Evolutionary conservation across 2,888 invertebrate species (phyloP).

Genomic region (Limnephilus auricula): DNA sequence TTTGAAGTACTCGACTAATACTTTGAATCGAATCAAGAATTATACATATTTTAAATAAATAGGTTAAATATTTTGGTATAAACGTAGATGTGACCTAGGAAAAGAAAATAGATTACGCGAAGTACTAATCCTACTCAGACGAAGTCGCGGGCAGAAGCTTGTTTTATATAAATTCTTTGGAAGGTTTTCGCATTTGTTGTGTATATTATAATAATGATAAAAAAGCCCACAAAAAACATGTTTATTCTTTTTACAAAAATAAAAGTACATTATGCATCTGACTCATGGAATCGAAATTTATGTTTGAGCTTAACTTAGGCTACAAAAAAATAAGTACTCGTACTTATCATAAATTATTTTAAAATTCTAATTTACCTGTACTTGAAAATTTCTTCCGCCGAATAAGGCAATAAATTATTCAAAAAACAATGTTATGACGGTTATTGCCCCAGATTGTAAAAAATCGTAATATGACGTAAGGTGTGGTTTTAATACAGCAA

Average conservation of each 20-base stretch:
- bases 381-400: background rate
- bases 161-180: background rate
- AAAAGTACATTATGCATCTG: background rate
- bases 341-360: background rate
- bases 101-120: no score
- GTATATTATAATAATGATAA: background rate
- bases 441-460: constrained; percentile 2
- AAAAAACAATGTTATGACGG: background rate
- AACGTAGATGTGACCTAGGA: no score
- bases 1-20: no score
- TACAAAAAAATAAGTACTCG: background rate
- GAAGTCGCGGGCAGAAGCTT: no score
- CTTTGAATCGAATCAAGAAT: no score
- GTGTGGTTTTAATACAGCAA: constrained; percentile 32
- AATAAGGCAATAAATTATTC: constrained; percentile 11
- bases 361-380: background rate
- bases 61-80: no score
- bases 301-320: background rate
- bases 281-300: background rate
- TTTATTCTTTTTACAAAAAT: background rate
- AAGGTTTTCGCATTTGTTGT: background rate
- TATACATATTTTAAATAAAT: no score
- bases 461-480: background rate
- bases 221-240: background rate
- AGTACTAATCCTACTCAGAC: no score